A percentile compares a stretch with the other conserved stretches of the same genome.
These are phyloP conservation scores for Acanthosepion esculentum DNA, from an alignment of 2,888 invertebrate genomes.

Conservation along the genomic window DNA sequence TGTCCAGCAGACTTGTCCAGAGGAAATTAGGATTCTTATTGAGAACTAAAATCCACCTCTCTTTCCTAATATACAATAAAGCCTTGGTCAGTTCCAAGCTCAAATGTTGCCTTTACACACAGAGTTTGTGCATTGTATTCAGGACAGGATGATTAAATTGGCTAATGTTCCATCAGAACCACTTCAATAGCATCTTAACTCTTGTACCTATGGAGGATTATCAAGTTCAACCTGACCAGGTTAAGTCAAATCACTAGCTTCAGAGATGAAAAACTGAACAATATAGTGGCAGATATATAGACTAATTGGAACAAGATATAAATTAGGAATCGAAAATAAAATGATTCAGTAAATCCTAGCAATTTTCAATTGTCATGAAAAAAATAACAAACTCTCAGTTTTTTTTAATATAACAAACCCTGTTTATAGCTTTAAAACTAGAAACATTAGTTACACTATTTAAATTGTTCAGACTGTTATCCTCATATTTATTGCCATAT, in stretches of 20 bases:
- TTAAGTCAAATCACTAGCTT: not conserved
- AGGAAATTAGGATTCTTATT: not conserved
- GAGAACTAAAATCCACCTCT: not conserved
- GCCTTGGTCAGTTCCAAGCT: not conserved
- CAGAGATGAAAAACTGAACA: too few relatives aligned
- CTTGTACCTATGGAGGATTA: not conserved
- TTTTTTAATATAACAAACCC: too few relatives aligned
- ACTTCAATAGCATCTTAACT: not conserved
- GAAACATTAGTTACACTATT: too few relatives aligned
- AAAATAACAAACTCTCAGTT: too few relatives aligned
- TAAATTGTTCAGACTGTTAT: too few relatives aligned
- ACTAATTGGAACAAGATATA: too few relatives aligned
- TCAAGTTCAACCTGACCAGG: not conserved
- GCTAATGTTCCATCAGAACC: not conserved
- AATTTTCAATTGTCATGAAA: too few relatives aligned
- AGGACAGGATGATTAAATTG: not conserved
- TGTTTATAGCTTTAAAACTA: too few relatives aligned
- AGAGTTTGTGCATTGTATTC: not conserved
- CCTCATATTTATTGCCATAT: too few relatives aligned
- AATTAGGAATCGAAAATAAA: too few relatives aligned
- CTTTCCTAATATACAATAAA: not conserved
- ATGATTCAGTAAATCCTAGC: too few relatives aligned
- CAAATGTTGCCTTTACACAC: not conserved
- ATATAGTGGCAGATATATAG: too few relatives aligned
- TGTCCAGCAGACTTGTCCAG: not conserved